phyloP scores from a whole-genome alignment of 2,888 invertebrate genomes.

The Epinotia bilunana region DNA sequence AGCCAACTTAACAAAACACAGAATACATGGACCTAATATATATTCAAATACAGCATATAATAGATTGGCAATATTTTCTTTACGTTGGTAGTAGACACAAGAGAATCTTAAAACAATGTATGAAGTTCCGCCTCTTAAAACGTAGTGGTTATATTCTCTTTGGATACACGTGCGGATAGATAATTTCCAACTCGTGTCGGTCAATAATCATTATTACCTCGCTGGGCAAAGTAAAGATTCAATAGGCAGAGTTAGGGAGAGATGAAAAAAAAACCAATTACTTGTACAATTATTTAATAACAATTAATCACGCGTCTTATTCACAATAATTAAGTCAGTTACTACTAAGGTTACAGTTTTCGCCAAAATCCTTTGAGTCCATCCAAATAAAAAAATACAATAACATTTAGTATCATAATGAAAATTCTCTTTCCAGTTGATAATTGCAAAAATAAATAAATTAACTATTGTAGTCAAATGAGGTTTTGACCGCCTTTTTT shows the following conservation, averaged over 20 bases:
- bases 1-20: no score
- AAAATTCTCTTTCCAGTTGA: background rate
- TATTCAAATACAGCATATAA: no score
- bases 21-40: no score
- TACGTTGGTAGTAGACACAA: no score
- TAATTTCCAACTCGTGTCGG: no score
- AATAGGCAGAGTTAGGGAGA: background rate
- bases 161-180: no score
- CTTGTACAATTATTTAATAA: constrained; percentile 34
- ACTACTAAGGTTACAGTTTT: constrained; percentile 34
- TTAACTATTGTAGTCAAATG: background rate
- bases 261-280: constrained; percentile 12
- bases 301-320: constrained; percentile 40
- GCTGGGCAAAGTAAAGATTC: background rate
- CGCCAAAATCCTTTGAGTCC: constrained; percentile 28
- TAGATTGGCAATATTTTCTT: no score
- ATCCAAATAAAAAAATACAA: background rate
- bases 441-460: background rate
- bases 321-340: constrained; percentile 44
- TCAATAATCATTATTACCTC: no score
- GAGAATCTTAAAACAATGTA: no score
- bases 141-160: no score
- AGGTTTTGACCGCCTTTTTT: background rate
- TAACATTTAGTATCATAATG: background rate
- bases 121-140: no score